These are phyloP conservation scores for Tachina grossa DNA, from an alignment of 2,888 invertebrate species.

Conservation along the genomic window DNA sequence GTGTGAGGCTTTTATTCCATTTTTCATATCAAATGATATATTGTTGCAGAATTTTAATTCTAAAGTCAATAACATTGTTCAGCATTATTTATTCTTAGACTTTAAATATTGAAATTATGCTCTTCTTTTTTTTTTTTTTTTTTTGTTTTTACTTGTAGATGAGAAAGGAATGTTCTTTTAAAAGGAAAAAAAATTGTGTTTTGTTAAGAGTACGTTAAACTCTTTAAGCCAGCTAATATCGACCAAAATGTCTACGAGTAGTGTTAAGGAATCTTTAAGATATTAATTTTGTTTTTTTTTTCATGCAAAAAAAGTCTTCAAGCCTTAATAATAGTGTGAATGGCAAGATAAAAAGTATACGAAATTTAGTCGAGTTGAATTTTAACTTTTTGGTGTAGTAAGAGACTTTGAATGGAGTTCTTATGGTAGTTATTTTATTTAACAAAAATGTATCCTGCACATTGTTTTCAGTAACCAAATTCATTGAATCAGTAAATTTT, in stretches of 20 bases:
- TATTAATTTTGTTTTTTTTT: too few species aligned
- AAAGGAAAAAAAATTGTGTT: not conserved
- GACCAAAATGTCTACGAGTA: not conserved
- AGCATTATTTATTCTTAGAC: constrained; percentile 55
- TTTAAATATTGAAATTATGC: constrained; percentile 25
- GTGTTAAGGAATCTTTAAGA: too few species aligned
- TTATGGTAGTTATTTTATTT: too few species aligned
- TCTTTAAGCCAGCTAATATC: not conserved
- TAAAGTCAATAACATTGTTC: constrained; percentile 68
- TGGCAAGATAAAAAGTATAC: too few species aligned
- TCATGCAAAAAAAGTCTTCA: too few species aligned
- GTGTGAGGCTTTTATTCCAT: constrained; percentile 35
- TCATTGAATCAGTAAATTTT: too few species aligned
- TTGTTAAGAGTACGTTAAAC: constrained; percentile 9
- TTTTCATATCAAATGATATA: constrained; percentile 60
- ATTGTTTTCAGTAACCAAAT: too few species aligned
- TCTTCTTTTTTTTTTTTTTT: not conserved
- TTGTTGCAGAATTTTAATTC: constrained; percentile 62
- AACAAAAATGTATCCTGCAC: too few species aligned
- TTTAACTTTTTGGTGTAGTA: too few species aligned
- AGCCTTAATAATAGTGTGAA: too few species aligned
- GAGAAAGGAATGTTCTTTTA: not conserved
- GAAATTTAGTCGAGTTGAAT: too few species aligned
- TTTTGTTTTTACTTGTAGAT: not conserved
- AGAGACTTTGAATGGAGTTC: too few species aligned